Evolutionary conservation across 2,113 vertebrate species (phyloP), one percentile per base, ranked within the genome.

Genomic region (Litocranius walleri): DNA sequence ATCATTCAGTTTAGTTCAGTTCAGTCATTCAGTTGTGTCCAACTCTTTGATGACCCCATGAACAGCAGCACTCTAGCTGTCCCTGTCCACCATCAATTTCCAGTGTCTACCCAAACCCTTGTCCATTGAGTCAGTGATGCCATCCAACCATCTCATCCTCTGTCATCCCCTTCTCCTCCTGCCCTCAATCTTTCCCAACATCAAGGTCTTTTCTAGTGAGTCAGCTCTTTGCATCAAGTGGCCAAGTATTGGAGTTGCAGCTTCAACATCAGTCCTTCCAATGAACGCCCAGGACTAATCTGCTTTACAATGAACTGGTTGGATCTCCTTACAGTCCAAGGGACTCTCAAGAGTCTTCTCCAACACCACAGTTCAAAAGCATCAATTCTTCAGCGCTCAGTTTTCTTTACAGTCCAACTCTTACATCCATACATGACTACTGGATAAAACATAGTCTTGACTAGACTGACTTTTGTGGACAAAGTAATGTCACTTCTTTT

Each of bases 31-130:
- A 36, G 64, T 71, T 5, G 2, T 21, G n/a, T 71, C 8, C 2
- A 10, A 11, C n/a, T 67, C 17, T 67, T 67, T 71, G n/a, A 17
- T 19, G 33, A 67, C 4, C 17, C 17, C n/a, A 71, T 71, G 17
- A 71, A 71, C 9, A 36, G n/a, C 17, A 71, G 64, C n/a, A 36
- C 2, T 21, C n/a, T 4, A 71, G 9, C 4, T 2, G 0, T 36
- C 17, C 64, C 64, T 71, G n/a, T 71, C 17, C n/a, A 71, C 5
- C 64, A 36, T 9, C 9, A 71, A 71, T n/a, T 71, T 36, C 9
- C 2, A 0, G 64, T 11, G 8, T 36, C 17, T 71, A 71, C 64
- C n/a, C 64, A 71, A 71, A 71, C 64, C 33, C 64, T 11, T 67
- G 8, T 71, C 17, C 17, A 36, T 21, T 36, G n/a, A 71, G 17